Evolutionary conservation across 2,797 vertebrate species (phyloP).

Genomic region (Sebastes itinus): DNA sequence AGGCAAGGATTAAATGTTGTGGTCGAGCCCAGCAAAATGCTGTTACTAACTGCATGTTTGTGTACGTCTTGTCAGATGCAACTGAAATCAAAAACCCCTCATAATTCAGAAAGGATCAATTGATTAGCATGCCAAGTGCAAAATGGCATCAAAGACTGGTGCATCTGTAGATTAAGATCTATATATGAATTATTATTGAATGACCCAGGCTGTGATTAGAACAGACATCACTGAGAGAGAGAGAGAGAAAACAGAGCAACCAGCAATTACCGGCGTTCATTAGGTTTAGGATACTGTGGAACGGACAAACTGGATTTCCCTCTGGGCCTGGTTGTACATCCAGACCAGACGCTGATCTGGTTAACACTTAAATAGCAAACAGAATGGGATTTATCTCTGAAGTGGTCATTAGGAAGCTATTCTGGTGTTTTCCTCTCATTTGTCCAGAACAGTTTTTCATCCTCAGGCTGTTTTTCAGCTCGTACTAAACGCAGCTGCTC

Average conservation of each 20-base stretch:
- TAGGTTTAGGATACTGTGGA: conserved; percentile 50
- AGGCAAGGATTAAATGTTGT: not conserved
- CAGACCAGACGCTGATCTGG: conserved; percentile 44
- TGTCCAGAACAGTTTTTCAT: conserved; percentile 25
- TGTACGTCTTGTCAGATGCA: not conserved
- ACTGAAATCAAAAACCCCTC: not conserved
- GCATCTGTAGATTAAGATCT: not conserved
- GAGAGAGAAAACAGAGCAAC: conserved; percentile 45
- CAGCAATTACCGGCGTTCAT: conserved; percentile 68
- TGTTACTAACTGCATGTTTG: not conserved
- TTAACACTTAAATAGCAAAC: conserved; percentile 35
- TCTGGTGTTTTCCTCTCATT: conserved; percentile 16
- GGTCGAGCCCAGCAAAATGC: not conserved
- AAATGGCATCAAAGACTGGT: not conserved
- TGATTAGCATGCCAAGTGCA: not conserved
- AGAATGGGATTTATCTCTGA: conserved; percentile 31
- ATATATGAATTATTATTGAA: not conserved
- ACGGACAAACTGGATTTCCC: conserved; percentile 39
- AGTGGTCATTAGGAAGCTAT: conserved; percentile 18
- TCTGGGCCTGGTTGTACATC: conserved; percentile 22
- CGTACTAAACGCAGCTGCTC: not conserved
- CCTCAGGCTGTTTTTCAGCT: conserved; percentile 53
- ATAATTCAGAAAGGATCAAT: not conserved
- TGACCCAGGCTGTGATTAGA: conserved; percentile 1
- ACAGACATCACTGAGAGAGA: conserved; percentile 35